phyloP scores from a whole-genome alignment of 2,113 vertebrate genomes.

The Rhodinocichla rosea region DNA sequence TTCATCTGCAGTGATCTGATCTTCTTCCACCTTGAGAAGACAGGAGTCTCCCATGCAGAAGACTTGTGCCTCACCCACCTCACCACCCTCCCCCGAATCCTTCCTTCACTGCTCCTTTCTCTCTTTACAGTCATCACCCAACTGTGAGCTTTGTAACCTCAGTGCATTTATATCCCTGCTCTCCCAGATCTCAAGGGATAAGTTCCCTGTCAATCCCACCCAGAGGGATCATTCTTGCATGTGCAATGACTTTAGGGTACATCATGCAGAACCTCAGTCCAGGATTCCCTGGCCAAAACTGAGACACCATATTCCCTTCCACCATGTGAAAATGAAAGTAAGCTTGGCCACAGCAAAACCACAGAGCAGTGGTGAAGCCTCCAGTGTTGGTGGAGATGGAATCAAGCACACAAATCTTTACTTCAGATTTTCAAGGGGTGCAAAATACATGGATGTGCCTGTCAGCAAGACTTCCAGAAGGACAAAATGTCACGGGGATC shows the following conservation, averaged over 20 bases:
- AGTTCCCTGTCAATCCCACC: not conserved
- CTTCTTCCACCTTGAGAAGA: not conserved
- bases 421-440: not conserved
- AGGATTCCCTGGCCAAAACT: not conserved
- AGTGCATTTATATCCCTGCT: not conserved
- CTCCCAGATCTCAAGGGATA: not conserved
- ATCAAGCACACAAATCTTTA: not conserved
- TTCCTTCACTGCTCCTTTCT: not conserved
- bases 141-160: not conserved
- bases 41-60: not conserved
- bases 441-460: not conserved
- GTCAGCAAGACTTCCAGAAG: not conserved
- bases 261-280: accelerated
- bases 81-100: not conserved
- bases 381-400: not conserved
- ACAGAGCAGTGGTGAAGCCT: not conserved
- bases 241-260: not conserved
- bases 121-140: not conserved
- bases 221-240: not conserved
- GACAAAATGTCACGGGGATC: not conserved
- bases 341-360: not conserved
- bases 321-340: not conserved
- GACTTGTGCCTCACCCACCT: not conserved
- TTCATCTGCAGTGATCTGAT: not conserved
- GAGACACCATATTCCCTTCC: not conserved